Evolutionary conservation across 2,797 vertebrate genomes (phyloP).

Genomic region (Atherinosoma microstoma): DNA sequence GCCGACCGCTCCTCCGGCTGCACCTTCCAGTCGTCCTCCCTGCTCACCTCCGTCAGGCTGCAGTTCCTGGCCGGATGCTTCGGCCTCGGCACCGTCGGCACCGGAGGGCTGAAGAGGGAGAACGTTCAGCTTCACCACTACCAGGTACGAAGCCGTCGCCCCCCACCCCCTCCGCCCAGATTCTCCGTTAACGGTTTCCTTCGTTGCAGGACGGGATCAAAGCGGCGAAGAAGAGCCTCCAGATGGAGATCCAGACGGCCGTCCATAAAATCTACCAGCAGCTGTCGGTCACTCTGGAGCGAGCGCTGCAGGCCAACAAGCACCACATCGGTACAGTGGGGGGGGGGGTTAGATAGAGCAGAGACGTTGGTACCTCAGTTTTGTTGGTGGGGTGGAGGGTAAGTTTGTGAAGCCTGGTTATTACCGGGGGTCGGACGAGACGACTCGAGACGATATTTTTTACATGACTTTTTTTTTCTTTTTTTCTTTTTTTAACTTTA

Average conservation of each 20-base stretch:
- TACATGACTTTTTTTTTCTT: too few species aligned
- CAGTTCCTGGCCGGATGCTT: constrained; percentile 98
- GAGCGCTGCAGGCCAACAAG: constrained; percentile 95
- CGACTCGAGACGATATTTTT: too few species aligned
- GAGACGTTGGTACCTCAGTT: too few species aligned
- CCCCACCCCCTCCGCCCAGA: too few species aligned
- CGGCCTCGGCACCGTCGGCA: constrained; percentile 91
- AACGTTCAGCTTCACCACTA: constrained; percentile 97
- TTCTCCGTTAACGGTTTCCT: not conserved
- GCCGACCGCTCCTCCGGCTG: constrained; percentile 77
- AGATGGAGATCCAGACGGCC: constrained; percentile 95
- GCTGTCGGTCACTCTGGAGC: constrained; percentile 93
- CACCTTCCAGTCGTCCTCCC: constrained; percentile 91
- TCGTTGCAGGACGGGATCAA: constrained; percentile 91
- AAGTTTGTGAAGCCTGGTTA: too few species aligned
- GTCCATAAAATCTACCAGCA: constrained; percentile 99
- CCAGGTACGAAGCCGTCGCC: constrained; percentile 81
- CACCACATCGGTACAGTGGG: constrained; percentile 92
- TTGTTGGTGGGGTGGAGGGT: too few species aligned
- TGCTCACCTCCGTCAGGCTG: constrained; percentile 95
- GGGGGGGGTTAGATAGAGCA: too few species aligned
- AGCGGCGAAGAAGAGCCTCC: constrained; percentile 93
- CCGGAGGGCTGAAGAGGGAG: constrained; percentile 89
- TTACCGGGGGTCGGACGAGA: too few species aligned
- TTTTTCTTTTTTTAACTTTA: too few species aligned